These are phyloP conservation scores for Mormyrus lacerda DNA, from an alignment of 2,113 vertebrate species.

Conservation along the genomic window DNA sequence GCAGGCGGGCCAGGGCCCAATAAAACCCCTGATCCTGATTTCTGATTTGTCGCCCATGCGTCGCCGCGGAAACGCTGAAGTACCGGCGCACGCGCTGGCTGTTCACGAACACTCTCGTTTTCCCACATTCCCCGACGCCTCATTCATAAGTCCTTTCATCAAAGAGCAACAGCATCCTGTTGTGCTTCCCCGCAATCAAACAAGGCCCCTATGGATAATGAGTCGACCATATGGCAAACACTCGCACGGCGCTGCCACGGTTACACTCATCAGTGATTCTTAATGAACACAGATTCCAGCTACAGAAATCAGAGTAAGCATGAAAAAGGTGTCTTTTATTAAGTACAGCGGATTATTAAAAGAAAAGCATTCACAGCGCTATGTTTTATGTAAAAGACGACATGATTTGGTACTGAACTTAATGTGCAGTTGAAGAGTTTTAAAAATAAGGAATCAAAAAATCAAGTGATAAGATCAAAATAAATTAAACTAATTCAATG, in stretches of 20 bases:
- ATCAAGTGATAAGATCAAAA: neutral
- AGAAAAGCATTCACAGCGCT: neutral
- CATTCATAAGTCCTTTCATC: neutral
- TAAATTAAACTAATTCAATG: neutral
- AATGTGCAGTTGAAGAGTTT: neutral
- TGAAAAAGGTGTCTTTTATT: neutral
- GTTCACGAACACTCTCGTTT: neutral
- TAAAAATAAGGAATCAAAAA: neutral
- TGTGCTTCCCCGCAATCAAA: neutral
- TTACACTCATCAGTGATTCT: neutral
- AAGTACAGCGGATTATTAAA: neutral
- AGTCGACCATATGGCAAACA: neutral
- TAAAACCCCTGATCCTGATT: neutral
- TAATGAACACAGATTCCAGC: neutral
- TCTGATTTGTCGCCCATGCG: neutral
- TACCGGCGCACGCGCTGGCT: neutral
- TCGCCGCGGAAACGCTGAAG: neutral
- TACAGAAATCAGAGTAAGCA: neutral
- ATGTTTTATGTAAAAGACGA: neutral
- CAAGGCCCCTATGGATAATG: neutral
- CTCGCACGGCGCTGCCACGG: neutral
- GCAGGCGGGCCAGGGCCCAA: neutral
- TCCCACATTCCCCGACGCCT: neutral
- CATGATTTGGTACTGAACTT: neutral
- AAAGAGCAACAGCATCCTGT: neutral